Evolutionary conservation across 2,888 invertebrate genomes (phyloP), one percentile per base, ranked within the genome.

Genomic region (Agriopis marginaria): DNA sequence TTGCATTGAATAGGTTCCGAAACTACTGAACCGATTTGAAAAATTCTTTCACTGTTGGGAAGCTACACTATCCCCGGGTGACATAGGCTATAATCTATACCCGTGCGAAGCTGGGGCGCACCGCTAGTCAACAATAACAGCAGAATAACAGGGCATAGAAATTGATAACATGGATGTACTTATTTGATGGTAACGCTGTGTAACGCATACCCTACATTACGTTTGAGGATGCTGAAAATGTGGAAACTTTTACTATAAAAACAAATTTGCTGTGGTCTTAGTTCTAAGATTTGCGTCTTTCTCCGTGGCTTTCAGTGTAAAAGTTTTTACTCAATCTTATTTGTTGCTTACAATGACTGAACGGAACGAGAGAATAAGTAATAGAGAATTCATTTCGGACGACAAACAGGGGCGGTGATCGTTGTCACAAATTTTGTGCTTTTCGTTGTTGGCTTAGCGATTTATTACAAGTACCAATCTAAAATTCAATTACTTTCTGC

Each of bases 191-290:
- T 7, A 32, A 53, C 49, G 14, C 61, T 73, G 72, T 73, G 71
- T 75, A 78, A 78, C 54, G 75, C 75, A 79, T 78, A 77, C 75
- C 78, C 73, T 70, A 78, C 79, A 79, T 83, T 83, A 85, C 82
- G 77, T 80, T 82, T 78, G 80, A 84, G 80, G 81, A 86, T 84
- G 83, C 82, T 82, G 81, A 80, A 85, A 89, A 90, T 88, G 89
- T 86, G 75, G 63, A 87, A 93, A 92, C 84, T 93, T 93, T 86
- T 62, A 86, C 88, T 85, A 92, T 93, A 91, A 93, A 93, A 92
- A 87, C 87, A 89, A 92, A 91, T 91, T 88, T 89, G 88, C 83
- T 86, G 85, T 83, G 82, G 84, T 86, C 82, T 87, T 84, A 89
- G 86, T 85, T 84, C 79, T 80, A 82, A 79, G 82, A 76, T 79